Evolutionary conservation across 2,797 vertebrate genomes (phyloP).

Genomic region (Coendou prehensilis): DNA sequence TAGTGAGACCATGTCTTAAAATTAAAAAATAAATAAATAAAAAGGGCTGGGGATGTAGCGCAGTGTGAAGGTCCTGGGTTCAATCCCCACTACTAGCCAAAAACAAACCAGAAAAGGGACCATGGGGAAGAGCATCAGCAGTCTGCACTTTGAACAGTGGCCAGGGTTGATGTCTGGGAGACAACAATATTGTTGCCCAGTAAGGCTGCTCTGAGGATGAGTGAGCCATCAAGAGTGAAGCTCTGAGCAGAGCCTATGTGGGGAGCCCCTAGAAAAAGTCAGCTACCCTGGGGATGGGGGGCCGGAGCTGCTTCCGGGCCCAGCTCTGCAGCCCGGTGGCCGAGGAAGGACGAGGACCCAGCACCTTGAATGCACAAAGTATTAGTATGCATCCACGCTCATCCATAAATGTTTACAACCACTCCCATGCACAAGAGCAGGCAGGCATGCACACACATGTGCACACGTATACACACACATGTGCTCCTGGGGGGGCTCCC

Average conservation of each 20-base stretch:
- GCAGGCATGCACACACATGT: not conserved
- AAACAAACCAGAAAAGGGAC: not conserved
- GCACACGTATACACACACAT: not conserved
- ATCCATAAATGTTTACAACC: not conserved
- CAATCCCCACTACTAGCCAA: not conserved
- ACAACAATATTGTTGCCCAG: fast-evolving
- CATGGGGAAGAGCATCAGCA: fast-evolving
- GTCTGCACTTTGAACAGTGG: not conserved
- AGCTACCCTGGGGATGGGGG: not conserved
- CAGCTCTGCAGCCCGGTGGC: not conserved
- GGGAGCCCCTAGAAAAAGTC: not conserved
- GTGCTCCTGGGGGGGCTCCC: not conserved
- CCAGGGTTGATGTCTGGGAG: not conserved
- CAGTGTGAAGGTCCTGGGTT: not conserved
- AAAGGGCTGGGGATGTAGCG: not conserved
- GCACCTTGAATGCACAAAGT: not conserved
- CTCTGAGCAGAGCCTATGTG: not conserved
- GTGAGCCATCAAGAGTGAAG: fast-evolving
- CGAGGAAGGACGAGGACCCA: not conserved
- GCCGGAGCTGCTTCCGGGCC: not conserved
- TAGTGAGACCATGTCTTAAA: not conserved
- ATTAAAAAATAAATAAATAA: not conserved
- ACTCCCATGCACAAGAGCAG: not conserved
- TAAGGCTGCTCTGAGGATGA: fast-evolving
- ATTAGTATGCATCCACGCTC: fast-evolving